Evolutionary conservation across 2,797 vertebrate genomes (phyloP).

Genomic region (Tenualosa ilisha): DNA sequence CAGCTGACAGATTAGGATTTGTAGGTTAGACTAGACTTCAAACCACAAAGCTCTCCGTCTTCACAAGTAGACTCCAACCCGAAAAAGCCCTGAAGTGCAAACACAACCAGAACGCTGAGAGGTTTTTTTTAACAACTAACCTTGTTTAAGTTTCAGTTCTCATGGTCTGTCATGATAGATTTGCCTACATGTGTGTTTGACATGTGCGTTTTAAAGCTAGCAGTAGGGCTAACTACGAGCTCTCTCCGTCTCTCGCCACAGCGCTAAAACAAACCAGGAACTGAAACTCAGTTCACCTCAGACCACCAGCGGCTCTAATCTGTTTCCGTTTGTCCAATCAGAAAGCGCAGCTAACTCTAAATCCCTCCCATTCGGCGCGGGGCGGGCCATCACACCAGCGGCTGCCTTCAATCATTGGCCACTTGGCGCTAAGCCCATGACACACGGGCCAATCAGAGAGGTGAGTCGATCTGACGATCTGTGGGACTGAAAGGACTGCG

Average conservation of each 20-base stretch:
- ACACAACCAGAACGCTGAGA: too few species aligned
- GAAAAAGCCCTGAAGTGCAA: too few species aligned
- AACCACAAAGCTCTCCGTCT: neutral
- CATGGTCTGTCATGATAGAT: too few species aligned
- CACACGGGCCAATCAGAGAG: conserved; percentile 62
- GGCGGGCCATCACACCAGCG: conserved; percentile 79
- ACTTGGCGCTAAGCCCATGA: conserved; percentile 63
- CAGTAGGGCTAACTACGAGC: too few species aligned
- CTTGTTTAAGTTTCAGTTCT: too few species aligned
- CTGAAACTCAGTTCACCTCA: too few species aligned
- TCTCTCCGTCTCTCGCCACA: neutral
- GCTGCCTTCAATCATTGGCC: conserved; percentile 57
- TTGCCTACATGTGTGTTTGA: too few species aligned
- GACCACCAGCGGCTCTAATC: neutral
- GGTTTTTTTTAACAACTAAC: too few species aligned
- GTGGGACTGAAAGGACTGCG: neutral
- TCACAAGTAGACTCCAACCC: neutral
- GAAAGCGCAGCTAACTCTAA: conserved; percentile 27
- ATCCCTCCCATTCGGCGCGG: neutral
- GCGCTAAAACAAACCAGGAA: neutral
- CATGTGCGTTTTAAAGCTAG: too few species aligned
- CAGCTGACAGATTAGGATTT: conserved; percentile 5
- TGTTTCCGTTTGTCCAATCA: conserved; percentile 60
- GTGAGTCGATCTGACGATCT: conserved; percentile 71
- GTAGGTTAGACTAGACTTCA: too few species aligned